Evolutionary conservation across 2,888 invertebrate species (phyloP), one percentile per base, ranked within the genome.

Genomic region (Oithona nana): DNA sequence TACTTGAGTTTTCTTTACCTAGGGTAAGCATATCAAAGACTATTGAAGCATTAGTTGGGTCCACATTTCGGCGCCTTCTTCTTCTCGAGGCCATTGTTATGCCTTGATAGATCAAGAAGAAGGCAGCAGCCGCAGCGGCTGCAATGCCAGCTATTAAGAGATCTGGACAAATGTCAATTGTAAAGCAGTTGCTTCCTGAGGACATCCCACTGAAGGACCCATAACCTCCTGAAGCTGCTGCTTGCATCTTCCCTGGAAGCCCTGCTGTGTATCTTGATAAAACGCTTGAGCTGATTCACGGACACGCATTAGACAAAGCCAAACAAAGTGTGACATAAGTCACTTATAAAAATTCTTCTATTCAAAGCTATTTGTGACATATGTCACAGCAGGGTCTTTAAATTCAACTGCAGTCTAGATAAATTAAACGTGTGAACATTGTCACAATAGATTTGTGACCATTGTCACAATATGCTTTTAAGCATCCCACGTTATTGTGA

Each of bases 141-240:
- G 61, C 61, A 29, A 61, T 20, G n/a, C 52, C 61, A 1, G 52
- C 61, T n/a, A 61, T 13, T 24, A 61, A 22, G n/a, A 61, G 29
- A 20, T 61, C 61, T 20, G 61, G 61, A 8, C 61, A 61, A 52
- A 61, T 52, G 30, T 61, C 61, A 1, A 54, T 30, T n/a, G 50
- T 54, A 20, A 61, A 54, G 54, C 54, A 54, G 16, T 16, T 39
- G 39, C 39, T 39, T 11, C 39, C 39, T 16, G 39, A 39, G 16
- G 39, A 39, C 39, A 39, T 39, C 6, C 39, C 39, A 6, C 8
- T 11, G 16, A 11, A 39, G 6, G 39, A 39, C 39, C 39, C 39
- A 39, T 39, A 16, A 39, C 39, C 39, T 39, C 39, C 39, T 11
- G 39, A 39, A 16, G 39, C 39, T 16, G 39, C 39, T 16, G 39